These are phyloP conservation scores for Dolichoris vasculosae DNA, from an alignment of 1,140 invertebrate species.

Conservation along the genomic window DNA sequence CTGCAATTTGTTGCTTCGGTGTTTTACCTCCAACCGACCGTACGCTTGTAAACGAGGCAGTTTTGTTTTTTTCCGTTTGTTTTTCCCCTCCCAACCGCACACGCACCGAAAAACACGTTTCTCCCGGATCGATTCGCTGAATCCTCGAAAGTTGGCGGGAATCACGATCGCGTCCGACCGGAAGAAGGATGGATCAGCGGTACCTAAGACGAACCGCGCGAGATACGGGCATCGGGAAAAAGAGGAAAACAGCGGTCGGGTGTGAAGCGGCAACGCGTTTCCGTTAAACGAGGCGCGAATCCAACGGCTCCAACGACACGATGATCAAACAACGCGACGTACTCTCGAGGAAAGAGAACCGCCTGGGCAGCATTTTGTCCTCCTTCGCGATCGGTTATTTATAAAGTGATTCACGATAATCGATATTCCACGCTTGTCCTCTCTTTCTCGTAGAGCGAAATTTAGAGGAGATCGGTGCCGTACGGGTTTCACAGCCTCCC, in stretches of 20 bases:
- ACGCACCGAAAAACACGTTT: not conserved
- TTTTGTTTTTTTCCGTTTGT: no score
- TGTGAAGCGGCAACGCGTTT: no score
- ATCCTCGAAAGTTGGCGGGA: not conserved
- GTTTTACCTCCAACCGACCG: not conserved
- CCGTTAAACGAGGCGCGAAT: constrained; percentile 19
- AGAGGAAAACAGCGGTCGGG: not conserved
- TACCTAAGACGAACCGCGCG: not conserved
- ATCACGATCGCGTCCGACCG: not conserved
- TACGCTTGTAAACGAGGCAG: not conserved
- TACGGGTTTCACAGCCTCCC: constrained; percentile 16
- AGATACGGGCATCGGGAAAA: not conserved
- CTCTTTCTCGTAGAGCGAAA: constrained; percentile 54
- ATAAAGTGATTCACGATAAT: constrained; percentile 74
- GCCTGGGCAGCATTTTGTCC: constrained; percentile 24
- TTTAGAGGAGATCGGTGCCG: constrained; percentile 49
- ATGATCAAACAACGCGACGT: constrained; percentile 2
- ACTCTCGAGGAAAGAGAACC: not conserved
- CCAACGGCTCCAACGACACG: not conserved
- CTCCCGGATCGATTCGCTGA: not conserved
- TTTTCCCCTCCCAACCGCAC: not conserved
- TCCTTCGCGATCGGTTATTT: constrained; percentile 71
- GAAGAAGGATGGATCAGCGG: not conserved
- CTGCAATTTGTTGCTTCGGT: not conserved
- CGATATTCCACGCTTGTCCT: constrained; percentile 72